Evolutionary conservation across 2,113 vertebrate species (phyloP), one percentile per base, ranked within the genome.

Genomic region (Cinclus mexicanus): DNA sequence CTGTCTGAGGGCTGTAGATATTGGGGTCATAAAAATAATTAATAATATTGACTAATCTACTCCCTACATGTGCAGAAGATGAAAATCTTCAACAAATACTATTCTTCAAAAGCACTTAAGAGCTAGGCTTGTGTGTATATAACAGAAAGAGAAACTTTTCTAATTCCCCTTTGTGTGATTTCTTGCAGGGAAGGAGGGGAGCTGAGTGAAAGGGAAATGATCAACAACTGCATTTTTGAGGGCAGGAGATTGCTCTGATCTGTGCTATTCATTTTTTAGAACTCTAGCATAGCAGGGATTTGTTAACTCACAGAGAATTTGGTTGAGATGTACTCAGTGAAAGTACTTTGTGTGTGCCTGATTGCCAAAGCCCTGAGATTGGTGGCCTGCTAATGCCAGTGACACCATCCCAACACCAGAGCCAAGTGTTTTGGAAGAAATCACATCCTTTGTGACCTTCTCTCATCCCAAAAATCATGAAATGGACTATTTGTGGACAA

Each of bases 131-230:
- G 35, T 63, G 7, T 25, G 9, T 47, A 7, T 8, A 15, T 22
- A 57, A 39, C 21, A 71, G 20, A 83, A 61, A 28, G 41, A 87
- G 9, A 91, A 90, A 42, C 12, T 31, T 77, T 20, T 52, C 9
- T 67, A 11, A 18, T 70, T 96, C 61, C 78, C 53, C 55, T 6
- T 44, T 25, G 5, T 21, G 23, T 78, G 42, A 25, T 53, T n/a
- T 74, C 65, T 50, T 23, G 4, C 0, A 0, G 21, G 14, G 2
- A 10, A 9, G 5, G 4, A 14, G 4, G 7, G 26, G 29, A 25
- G 3, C 4, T 26, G 14, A 78, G 10, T 20, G 39, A 67, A 78
- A 81, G 41, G 5, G 3, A 86, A 87, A 44, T 24, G 0, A 61
- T 37, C 35, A 31, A 41, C 24, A 47, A 6, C 35, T 76, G 10